Percentiles rank a stretch among this genome's conserved stretches.
phyloP scores from a whole-genome alignment of 2,888 invertebrate species.

The Orthonevra nobilis region DNA sequence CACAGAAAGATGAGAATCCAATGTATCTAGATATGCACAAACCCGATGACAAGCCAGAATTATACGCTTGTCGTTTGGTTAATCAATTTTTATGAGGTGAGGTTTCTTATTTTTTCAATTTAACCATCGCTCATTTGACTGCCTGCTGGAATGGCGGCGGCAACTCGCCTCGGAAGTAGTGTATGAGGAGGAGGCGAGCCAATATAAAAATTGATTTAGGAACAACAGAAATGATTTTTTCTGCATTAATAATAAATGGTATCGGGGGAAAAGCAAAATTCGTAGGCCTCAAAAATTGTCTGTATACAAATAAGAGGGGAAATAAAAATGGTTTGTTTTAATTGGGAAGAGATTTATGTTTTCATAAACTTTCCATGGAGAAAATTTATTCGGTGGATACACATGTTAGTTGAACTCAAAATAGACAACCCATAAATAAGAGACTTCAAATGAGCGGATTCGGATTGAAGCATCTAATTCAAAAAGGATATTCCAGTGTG shows the following conservation, averaged over 20 bases:
- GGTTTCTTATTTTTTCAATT: constrained; percentile 64
- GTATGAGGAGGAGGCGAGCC: constrained; percentile 25
- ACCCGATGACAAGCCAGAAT: constrained; percentile 57
- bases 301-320: constrained; percentile 51
- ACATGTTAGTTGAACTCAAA: too few relatives aligned
- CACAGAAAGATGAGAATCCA: constrained; percentile 62
- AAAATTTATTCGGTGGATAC: constrained; percentile 10
- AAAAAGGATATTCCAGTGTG: too few relatives aligned
- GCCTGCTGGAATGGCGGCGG: constrained; percentile 45
- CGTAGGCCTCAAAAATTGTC: constrained; percentile 11
- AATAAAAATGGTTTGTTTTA: constrained; percentile 57
- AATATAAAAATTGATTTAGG: constrained; percentile 61
- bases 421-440: too few relatives aligned
- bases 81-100: constrained; percentile 71
- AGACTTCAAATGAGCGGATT: too few relatives aligned
- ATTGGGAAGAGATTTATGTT: constrained; percentile 55
- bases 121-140: constrained; percentile 68
- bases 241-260: constrained; percentile 62
- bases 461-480: too few relatives aligned
- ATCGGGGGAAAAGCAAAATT: constrained; percentile 30
- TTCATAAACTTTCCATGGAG: constrained; percentile 31
- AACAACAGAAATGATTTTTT: constrained; percentile 56
- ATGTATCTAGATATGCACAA: constrained; percentile 40
- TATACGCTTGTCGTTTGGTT: constrained; percentile 68
- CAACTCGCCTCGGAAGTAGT: constrained; percentile 30